Conservation (phyloP, 1,140 invertebrate species). For the Trichoplusia ni region DNA sequence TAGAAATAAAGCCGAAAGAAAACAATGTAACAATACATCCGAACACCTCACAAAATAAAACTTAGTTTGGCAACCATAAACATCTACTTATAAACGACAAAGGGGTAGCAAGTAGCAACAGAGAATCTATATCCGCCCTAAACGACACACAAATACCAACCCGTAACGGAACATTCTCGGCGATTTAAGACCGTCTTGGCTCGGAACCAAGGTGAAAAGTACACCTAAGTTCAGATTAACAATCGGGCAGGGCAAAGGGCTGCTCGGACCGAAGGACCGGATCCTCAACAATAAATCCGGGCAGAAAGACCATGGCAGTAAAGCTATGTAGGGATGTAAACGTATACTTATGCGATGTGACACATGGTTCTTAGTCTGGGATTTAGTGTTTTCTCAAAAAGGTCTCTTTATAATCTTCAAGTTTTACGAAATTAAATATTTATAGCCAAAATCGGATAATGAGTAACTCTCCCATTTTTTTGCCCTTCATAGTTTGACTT, state of each 20-base stretch:
- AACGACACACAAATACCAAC: constrained; percentile 27
- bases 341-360: not conserved
- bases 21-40: too few species aligned
- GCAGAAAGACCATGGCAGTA: constrained; percentile 19
- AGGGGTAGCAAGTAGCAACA: not conserved
- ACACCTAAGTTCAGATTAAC: constrained; percentile 70
- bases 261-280: constrained; percentile 45
- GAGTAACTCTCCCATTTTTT: too few species aligned
- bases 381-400: too few species aligned
- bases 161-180: constrained; percentile 34
- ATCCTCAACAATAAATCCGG: constrained; percentile 43
- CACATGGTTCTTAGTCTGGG: too few species aligned
- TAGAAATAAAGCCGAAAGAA: too few species aligned
- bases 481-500: too few species aligned
- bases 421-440: not conserved
- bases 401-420: too few species aligned
- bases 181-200: constrained; percentile 43
- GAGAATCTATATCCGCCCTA: not conserved
- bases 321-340: constrained; percentile 17
- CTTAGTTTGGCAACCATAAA: too few species aligned
- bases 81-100: not conserved
- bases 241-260: constrained; percentile 55
- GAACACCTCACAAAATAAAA: too few species aligned
- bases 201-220: constrained; percentile 60
- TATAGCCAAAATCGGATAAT: too few species aligned